Evolutionary conservation across 2,888 invertebrate genomes (phyloP), one percentile per base, ranked within the genome.

Genomic region (Ceramica pisi): DNA sequence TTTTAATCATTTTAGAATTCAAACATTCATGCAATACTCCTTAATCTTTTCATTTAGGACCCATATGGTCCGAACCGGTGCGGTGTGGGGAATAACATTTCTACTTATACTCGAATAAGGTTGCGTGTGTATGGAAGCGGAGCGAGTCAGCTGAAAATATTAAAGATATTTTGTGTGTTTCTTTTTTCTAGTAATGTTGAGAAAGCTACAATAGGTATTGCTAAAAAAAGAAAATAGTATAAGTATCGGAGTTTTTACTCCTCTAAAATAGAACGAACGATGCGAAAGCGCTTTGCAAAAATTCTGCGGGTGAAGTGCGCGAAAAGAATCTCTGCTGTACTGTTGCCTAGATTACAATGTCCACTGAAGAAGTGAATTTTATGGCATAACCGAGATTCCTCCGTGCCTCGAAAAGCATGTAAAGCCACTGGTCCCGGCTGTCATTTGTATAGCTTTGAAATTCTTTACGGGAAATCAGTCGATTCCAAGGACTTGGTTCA

Each of bases 11-110:
- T 91, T 88, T 78, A 70, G 86, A 89, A 90, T 90, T 89, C 88
- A 90, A 90, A 92, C 67, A 61, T 75, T 69, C 86, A 86, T 83
- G 86, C 75, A 86, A 91, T 86, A 85, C 89, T 89, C 90, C 90
- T 93, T 93, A 93, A 93, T 93, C 93, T 93, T 94, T 94, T 92
- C 90, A 93, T 94, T 94, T 90, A 82, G 86, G 82, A 84, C 46
- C 64, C 75, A 67, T 62, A 48, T 59, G 71, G 76, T 75, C 57
- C 55, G 26, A 21, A 63, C 48, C 70, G 67, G 75, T 71, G 68
- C 70, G 67, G 75, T 71, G 68, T 79, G 75, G 80, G 77, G 76
- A 83, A 92, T 91, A 90, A 88, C 87, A 84, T 78, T 80, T 83
- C 60, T 68, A 53, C 35, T 60, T 70, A 26, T 31, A 44, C 14